Evolutionary conservation across 2,113 vertebrate genomes (phyloP), one percentile per base, ranked within the genome.

Genomic region (Rutilus rutilus): DNA sequence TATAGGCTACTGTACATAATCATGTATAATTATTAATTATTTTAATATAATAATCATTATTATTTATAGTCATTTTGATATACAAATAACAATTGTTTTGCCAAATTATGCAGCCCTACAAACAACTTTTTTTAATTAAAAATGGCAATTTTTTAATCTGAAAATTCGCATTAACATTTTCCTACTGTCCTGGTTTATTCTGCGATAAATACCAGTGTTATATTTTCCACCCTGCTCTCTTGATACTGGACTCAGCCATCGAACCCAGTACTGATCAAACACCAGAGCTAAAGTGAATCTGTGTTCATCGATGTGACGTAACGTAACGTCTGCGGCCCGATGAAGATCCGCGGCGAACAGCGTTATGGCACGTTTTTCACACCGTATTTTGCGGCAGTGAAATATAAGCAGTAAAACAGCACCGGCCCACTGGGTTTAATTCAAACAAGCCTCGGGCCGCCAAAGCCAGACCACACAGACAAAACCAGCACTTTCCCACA

Each of bases 371-470:
- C 65, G 52, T 50, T 39, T 76, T 76, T 77, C 57, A 45, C 67
- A 57, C 54, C 8, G 11, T 39, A 54, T 59, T 83, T 42, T 10
- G 50, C 77, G n/a, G 9, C 39, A 81, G 86, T 89, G 78, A 90
- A 86, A 86, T 88, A 81, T 88, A 87, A 83, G 73, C 82, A 80
- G 71, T 87, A 83, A 90, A 76, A 64, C 86, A 33, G 90, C 83
- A 50, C 54, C 33, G 14, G 23, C 12, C 4, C 69, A 81, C 69
- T 78, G 50, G 74, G 36, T 81, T 52, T 87, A 88, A 84, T 84
- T 81, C 86, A 85, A 57, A 74, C 86, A 89, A 74, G 81, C 88
- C 83, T 65, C 81, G n/a, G 25, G 75, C 45, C 59, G 86, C 74
- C 36, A 14, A 15, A 76, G n/a, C 59, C 77, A 81, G 87, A 86